Evolutionary conservation across 2,113 vertebrate genomes (phyloP), one percentile per base, ranked within the genome.

Genomic region (Phainopepla nitens): DNA sequence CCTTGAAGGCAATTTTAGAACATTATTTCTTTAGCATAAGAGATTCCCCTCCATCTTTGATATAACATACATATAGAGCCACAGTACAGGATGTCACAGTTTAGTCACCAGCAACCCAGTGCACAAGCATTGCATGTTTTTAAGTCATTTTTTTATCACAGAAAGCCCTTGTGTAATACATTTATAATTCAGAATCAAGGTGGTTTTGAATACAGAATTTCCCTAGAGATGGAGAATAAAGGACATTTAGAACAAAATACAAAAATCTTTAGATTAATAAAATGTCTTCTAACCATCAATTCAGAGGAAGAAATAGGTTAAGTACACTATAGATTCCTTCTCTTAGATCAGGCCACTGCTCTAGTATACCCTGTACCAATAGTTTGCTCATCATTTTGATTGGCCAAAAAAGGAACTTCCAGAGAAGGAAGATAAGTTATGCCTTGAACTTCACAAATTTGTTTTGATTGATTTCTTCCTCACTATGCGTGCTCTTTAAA

Each of bases 81-180:
- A n/a, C 35, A 61, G 15, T 7, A 33, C 42, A 78, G 27, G 7
- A 66, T 27, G 12, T 39, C 51, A 51, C 33, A 51, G 47, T 13
- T 17, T 47, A 41, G 25, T 27, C 15, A 65, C 6, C 8, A 47
- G 29, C 5, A 83, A 36, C 18, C 24, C 27, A 16, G 9, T 27
- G 16, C 1, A 9, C 6, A 31, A 71, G 2, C 18, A 36, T 1
- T 39, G 13, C 5, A 5, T 16, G 2, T 6, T 45, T 62, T 82
- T 14, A 69, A n/a, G 27, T 16, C 3, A 41, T 66, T 61, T 25
- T 61, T n/a, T 23, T 11, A 53, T 11, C 14, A 16, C 23, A 42
- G 25, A 87, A 81, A 51, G 2, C 2, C 21, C 11, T 23, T 39
- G 17, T 8, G 4, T 13, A 65, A 44, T 0, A 3, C 15, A 81